Conservation (phyloP, 2,888 invertebrate species). For the Cantharis lateralis region DNA sequence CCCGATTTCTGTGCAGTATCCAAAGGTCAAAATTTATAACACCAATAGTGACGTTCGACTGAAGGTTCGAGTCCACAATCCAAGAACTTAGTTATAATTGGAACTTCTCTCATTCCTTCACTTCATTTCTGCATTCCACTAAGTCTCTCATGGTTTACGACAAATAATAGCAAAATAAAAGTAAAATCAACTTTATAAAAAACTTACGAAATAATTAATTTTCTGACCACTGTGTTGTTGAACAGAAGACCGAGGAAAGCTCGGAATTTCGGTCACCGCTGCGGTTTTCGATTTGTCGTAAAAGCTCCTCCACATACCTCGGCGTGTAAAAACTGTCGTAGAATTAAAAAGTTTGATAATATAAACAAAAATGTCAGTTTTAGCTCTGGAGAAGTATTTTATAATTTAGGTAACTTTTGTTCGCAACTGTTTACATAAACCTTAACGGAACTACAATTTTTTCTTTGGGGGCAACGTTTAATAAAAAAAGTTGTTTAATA, state of each 20-base stretch:
- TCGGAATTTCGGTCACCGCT: neutral
- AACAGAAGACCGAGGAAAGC: neutral
- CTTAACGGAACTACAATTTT: neutral
- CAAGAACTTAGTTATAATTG: too few species aligned
- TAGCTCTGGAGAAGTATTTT: neutral
- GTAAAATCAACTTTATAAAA: too few species aligned
- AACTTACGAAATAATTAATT: too few species aligned
- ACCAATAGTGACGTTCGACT: too few species aligned
- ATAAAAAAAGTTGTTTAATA: slow-evolving; percentile 14
- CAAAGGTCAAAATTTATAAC: neutral
- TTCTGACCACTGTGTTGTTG: too few species aligned
- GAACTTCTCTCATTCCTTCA: too few species aligned
- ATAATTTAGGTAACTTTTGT: neutral
- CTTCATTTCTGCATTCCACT: too few species aligned
- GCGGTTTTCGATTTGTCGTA: neutral
- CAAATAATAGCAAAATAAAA: too few species aligned
- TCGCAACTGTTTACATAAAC: neutral
- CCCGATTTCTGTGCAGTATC: neutral
- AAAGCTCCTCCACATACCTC: neutral
- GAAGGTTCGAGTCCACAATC: too few species aligned
- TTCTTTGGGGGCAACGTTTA: slow-evolving; percentile 10
- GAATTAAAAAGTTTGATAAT: neutral
- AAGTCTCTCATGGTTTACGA: too few species aligned
- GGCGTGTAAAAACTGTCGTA: neutral
- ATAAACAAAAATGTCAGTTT: neutral